Base-by-base conservation (phyloP, 2,888 invertebrate genomes). In the Melieria picta region DNA sequence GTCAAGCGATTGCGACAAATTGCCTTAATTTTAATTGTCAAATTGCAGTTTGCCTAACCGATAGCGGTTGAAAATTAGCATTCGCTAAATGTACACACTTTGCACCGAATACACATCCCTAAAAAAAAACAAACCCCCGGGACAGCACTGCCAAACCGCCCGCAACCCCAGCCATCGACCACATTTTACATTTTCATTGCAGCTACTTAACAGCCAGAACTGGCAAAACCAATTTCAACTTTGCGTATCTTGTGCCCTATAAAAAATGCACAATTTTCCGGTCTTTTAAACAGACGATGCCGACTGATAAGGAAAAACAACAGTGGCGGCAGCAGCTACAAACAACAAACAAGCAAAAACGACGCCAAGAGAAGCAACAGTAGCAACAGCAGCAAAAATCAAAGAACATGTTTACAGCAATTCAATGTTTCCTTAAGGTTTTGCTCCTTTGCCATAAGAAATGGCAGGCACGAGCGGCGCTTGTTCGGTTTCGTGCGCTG, bases 181-280 rank as follows among this genome's bases (percentile, higher is more conserved):
- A 30, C 30, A 52, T 11, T 55, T 65, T 55, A 30, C 55, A 55
- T 65, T 65, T 58, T 46, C 58, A 66, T 66, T 66, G 57, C 56
- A 66, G 42, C 46, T 57, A 66, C 42, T 66, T 66, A 66, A 66
- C 66, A 48, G 57, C 58, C 57, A 58, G 47, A 65, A 65, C 57
- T 56, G 48, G 57, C 66, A 45, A 57, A 57, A 66, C 56, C 57
- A 58, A 57, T 66, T 66, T 57, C 11, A 65, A 55, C 65, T 65
- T 66, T 66, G 48, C 66, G 47, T 66, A 57, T 47, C 55, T 65
- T 30, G 48, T 66, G 47, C 46, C 65, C 65, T 46, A 66, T 66
- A 71, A 73, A 73, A 67, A 74, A 71, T 74, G 60, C 71, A 71
- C 71, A 74, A 71, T 74, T 74, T 74, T 71, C 60, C 69, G 71